These are phyloP conservation scores for Dasypogon diadema DNA, from an alignment of 2,888 invertebrate species.

Conservation along the genomic window DNA sequence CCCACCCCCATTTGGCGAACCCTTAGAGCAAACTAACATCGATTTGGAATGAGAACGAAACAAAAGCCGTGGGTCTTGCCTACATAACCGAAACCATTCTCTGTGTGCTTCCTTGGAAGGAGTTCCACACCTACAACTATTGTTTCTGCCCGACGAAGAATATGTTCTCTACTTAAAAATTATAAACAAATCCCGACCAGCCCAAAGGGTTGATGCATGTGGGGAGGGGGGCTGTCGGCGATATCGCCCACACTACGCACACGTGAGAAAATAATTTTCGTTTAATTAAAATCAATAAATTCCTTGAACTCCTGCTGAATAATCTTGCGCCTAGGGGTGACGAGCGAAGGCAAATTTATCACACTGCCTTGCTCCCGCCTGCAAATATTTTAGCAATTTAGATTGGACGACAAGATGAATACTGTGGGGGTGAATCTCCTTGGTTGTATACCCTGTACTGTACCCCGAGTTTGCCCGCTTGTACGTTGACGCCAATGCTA, in stretches of 20 bases:
- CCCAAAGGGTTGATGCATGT: no score
- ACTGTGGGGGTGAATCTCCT: slow-evolving; percentile 19
- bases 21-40: neutral
- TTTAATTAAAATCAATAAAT: slow-evolving; percentile 57
- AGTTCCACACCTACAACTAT: slow-evolving; percentile 20
- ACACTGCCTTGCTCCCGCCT: slow-evolving; percentile 45
- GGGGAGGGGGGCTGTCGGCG: neutral
- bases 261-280: slow-evolving; percentile 50
- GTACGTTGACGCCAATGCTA: slow-evolving; percentile 38
- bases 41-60: neutral
- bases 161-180: slow-evolving; percentile 38
- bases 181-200: slow-evolving; percentile 26
- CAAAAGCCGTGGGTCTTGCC: slow-evolving; percentile 5
- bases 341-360: slow-evolving; percentile 54
- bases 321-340: slow-evolving; percentile 43
- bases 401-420: slow-evolving; percentile 52
- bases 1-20: neutral
- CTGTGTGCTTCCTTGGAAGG: slow-evolving; percentile 6
- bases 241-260: neutral
- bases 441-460: neutral
- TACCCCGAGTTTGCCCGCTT: neutral
- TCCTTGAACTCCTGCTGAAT: slow-evolving; percentile 52
- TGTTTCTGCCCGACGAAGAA: slow-evolving; percentile 42
- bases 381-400: slow-evolving; percentile 56
- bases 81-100: neutral